Percentiles rank a stretch among this genome's conserved stretches.
phyloP scores from a whole-genome alignment of 2,797 vertebrate genomes.

The Champsocephalus gunnari region DNA sequence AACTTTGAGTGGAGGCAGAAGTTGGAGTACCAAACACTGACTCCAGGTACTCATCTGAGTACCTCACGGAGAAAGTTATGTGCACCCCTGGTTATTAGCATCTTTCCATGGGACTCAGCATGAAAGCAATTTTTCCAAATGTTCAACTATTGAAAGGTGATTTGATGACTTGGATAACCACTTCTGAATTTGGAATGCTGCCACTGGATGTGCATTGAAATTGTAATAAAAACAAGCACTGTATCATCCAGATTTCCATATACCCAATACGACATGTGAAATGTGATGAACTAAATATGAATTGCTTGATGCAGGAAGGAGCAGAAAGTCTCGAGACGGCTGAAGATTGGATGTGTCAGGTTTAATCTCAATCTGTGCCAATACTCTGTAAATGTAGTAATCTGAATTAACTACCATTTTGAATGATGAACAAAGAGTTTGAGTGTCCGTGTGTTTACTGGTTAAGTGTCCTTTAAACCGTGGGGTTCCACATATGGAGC shows the following conservation, averaged over 20 bases:
- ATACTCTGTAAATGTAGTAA: neutral
- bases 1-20: too few species aligned
- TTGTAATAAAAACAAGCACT: neutral
- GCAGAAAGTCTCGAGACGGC: constrained; percentile 3
- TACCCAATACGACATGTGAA: constrained; percentile 1
- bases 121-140: neutral
- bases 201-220: constrained; percentile 8
- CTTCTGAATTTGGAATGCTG: constrained; percentile 1
- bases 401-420: neutral
- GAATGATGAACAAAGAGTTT: neutral
- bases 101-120: neutral
- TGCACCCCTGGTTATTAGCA: too few species aligned
- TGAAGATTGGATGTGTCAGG: neutral
- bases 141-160: neutral
- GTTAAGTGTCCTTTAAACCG: constrained; percentile 22
- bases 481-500: constrained; percentile 65
- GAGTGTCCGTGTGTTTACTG: neutral
- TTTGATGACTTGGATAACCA: neutral
- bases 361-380: constrained; percentile 17
- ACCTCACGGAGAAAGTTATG: too few species aligned
- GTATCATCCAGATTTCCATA: constrained; percentile 3
- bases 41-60: too few species aligned
- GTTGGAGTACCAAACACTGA: too few species aligned
- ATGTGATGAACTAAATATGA: neutral
- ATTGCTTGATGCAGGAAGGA: neutral